phyloP scores from a whole-genome alignment of 2,797 vertebrate genomes.

The Heterohyrax brucei region DNA sequence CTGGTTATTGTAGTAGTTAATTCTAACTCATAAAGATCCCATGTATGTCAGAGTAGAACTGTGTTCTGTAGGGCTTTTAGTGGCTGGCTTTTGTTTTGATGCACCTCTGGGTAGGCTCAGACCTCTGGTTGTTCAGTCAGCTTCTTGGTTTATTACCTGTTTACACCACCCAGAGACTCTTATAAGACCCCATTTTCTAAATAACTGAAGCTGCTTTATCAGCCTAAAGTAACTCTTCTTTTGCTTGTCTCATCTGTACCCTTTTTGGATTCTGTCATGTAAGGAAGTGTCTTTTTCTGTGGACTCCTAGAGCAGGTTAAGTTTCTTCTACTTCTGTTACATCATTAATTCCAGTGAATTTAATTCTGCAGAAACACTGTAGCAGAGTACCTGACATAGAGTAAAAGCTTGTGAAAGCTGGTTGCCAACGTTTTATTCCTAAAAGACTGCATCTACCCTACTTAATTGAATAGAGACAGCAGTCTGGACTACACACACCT shows the following conservation, averaged over 20 bases:
- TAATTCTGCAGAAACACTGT: not conserved
- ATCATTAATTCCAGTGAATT: slow-evolving; percentile 45
- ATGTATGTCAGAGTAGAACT: not conserved
- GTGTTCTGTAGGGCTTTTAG: not conserved
- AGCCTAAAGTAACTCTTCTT: not conserved
- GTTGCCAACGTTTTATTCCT: slow-evolving; percentile 13
- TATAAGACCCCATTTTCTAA: slow-evolving; percentile 55
- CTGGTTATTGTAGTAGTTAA: too few relatives aligned
- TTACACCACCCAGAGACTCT: too few relatives aligned
- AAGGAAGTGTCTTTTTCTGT: slow-evolving; percentile 57
- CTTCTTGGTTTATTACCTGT: too few relatives aligned
- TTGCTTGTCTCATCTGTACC: not conserved
- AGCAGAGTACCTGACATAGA: not conserved
- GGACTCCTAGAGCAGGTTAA: not conserved
- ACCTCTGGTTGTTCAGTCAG: too few relatives aligned
- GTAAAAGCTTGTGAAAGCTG: slow-evolving; percentile 26
- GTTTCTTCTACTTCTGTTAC: not conserved
- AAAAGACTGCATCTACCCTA: not conserved
- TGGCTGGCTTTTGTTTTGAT: not conserved
- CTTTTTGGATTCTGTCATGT: slow-evolving; percentile 34
- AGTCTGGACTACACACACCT: not conserved
- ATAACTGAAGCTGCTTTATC: not conserved
- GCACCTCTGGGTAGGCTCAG: too few relatives aligned
- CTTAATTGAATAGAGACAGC: slow-evolving; percentile 25
- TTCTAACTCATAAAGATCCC: not conserved